Percentiles rank a stretch among this genome's conserved stretches.
Conservation (phyloP, 2,797 vertebrate species). For the Sebastes vulpes region DNA sequence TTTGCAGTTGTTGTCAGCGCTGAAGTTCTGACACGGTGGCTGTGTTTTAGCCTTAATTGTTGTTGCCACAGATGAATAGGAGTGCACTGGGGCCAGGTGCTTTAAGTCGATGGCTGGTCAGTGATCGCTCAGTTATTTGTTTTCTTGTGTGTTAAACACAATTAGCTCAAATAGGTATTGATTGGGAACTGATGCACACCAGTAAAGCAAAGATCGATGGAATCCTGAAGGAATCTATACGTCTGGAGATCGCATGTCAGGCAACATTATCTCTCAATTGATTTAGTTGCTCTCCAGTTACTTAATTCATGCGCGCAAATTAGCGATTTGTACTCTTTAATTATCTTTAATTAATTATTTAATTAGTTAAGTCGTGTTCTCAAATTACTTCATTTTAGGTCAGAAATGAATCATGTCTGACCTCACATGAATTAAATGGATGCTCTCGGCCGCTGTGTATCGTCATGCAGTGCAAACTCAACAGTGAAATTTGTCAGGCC, state of each 20-base stretch:
- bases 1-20: neutral
- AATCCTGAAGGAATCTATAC: neutral
- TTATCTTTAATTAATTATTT: no score
- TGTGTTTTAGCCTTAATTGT: neutral
- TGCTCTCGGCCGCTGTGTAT: neutral
- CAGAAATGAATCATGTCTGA: neutral
- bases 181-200: neutral
- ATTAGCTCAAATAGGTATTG: slow-evolving; percentile 12
- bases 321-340: neutral
- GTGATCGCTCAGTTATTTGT: neutral
- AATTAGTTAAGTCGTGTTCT: neutral
- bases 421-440: no score
- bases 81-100: neutral
- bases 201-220: neutral
- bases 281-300: neutral
- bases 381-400: neutral
- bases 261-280: neutral
- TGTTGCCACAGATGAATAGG: neutral
- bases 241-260: neutral
- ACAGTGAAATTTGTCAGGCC: neutral
- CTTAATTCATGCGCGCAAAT: neutral
- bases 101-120: neutral
- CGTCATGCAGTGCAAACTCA: no score
- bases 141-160: neutral
- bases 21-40: neutral